Conservation (phyloP, 2,113 vertebrate species). For the Lepus europaeus region DNA sequence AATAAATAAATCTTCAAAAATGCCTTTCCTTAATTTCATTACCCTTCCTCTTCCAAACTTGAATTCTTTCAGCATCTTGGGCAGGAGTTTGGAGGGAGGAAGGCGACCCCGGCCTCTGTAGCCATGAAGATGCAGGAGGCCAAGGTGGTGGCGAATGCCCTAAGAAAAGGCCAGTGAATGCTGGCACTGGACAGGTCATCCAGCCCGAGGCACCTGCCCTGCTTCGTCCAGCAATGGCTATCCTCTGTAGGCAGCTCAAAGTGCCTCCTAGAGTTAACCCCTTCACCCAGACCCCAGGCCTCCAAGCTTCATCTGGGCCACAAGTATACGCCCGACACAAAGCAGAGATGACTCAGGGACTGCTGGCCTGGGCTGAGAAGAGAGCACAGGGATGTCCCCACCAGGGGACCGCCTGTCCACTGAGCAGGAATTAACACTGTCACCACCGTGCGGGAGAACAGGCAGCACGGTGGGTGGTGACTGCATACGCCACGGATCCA, state of each 20-base stretch:
- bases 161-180: neutral
- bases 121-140: neutral
- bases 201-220: neutral
- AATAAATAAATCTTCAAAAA: neutral
- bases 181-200: neutral
- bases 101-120: neutral
- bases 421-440: neutral
- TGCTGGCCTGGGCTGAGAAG: neutral
- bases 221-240: neutral
- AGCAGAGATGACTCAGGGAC: neutral
- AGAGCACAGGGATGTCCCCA: neutral
- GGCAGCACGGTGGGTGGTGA: neutral
- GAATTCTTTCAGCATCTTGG: neutral
- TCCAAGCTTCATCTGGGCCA: neutral
- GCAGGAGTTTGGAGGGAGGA: neutral
- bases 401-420: neutral
- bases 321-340: neutral
- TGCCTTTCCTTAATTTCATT: neutral
- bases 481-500: neutral
- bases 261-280: neutral
- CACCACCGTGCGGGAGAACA: neutral
- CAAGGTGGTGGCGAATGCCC: neutral
- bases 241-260: neutral
- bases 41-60: neutral
- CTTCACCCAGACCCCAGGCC: neutral